Base-by-base conservation (phyloP, 2,888 invertebrate genomes). In the Spicauda simplicius region DNA sequence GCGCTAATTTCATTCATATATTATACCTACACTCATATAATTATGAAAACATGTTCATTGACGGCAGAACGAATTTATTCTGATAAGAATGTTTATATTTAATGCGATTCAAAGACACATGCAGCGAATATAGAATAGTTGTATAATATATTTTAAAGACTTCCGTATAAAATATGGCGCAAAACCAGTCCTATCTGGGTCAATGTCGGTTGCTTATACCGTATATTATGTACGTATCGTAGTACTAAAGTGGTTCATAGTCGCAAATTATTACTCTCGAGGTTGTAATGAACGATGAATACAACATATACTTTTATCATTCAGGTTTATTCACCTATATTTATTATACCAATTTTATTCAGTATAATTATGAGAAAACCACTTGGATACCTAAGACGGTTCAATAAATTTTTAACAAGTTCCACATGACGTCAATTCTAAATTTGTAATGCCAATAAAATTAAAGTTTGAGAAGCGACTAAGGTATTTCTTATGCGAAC, bases 101-200 rank as follows among this genome's bases (percentile, higher is more conserved):
- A 25, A 25, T 25, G 25, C 25, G 33, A 14, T 3, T 2, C 10
- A 14, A 41, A 11, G 10, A 1, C 1, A 14, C 41, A 41, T 5
- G 2, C 14, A 12, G 41, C 5, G 14, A 14, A 41, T 41, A 12
- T 10, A 41, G 41, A 41, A 41, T 14, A 0, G 41, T 41, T 41
- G 14, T 41, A 14, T 41, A 41, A 53, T 11, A 20, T 53, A 8
- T 12, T 19, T 20, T 5, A 19, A 20, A 53, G 5, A 18, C 53
- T 53, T 53, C 53, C 48, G 16, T 48, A 48, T 54, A 19, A 14
- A 54, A 54, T 1, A 7, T 6, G 8, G 18, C 18, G 53, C 20
- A 20, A 20, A 53, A 53, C 53, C 20, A 19, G 53, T 53, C 18
- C 19, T 53, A 53, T 20, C 18, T 53, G 18, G 53, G 53, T 53